Base-by-base conservation (phyloP, 2,113 vertebrate species). In the Sorex fumeus region DNA sequence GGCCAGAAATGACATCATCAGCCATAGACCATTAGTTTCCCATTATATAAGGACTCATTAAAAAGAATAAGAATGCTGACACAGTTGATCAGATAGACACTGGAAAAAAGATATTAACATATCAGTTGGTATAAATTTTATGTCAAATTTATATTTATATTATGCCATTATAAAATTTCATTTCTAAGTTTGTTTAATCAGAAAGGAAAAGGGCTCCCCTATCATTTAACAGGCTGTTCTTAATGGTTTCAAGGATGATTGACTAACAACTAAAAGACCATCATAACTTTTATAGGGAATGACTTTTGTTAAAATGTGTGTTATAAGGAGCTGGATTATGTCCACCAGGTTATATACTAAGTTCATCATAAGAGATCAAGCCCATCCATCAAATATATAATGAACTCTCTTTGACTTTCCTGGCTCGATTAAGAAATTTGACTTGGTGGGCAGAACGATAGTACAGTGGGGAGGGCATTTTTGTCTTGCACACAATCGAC, bases 1-100 rank as follows among this genome's bases (percentile, higher is more conserved):
- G 76, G 28, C 76, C 70, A 84, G 62, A 89, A 95, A 91, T 90
- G 34, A 67, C 71, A 81, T 72, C 74, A 84, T 43, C 90, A 87
- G n/a, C 71, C 53, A 93, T 60, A 89, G 40, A 23, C 34, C 66
- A 75, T 80, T 76, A 70, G 4, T 75, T 88, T 45, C n/a, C 18
- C 60, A 40, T 28, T 80, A 43, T 67, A 75, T 80, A 71, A 95
- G 45, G 32, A 93, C 69, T 66, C 74, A 19, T 53, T 53, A 16
- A 36, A 83, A 78, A 34, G 19, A 69, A 78, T 70, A 53, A 76
- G 32, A 70, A 23, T n/a, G 19, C 15, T 74, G 25, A 16, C 53
- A 53, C 53, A 53, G 18, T 8, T 53, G 36, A 7, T 36, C 64
- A 19, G 5, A 25, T 27, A 80, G 40, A 40, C 47, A 87, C 57